Evolutionary conservation across 1,140 invertebrate species (phyloP), one percentile per base, ranked within the genome.

Genomic region (Micrasema minimum): DNA sequence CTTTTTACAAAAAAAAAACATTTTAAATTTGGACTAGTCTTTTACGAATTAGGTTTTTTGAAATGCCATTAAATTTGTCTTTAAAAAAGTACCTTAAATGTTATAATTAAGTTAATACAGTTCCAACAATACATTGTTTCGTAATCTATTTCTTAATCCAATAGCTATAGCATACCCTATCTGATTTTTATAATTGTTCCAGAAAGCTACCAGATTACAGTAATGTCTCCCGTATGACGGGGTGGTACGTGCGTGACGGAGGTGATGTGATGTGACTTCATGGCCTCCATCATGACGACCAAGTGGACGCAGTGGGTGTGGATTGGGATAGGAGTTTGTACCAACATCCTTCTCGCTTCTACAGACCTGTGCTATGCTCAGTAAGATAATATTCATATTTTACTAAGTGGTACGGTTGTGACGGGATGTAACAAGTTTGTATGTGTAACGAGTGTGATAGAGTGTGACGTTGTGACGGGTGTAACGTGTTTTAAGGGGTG

Each of bases 341-440:
- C 53, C 10, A 66, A 71, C 20, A 43, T 71, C 18, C 26, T 74
- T 78, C 75, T 85, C 6, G 79, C 81, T 18, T 80, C 82, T 22
- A 80, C 82, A 3, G 83, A 84, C 69, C 75, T 85, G 0, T 85
- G 83, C 69, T 85, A 83, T 75, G 81, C 83, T 57, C 82, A 84
- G 83, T 85, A 76, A 83, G 83, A n/a, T n/a, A n/a, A n/a, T n/a
- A n/a, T n/a, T n/a, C n/a, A n/a, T n/a, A n/a, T 46, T n/a, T 43
- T 10, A 3, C 16, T 12, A 2, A 1, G 1, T 10, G 1, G 1
- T 61, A 18, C 7, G n/a, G 6, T 1, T 38, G n/a, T 38, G 31
- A 18, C 4, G 1, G 11, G 1, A 38, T 7, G 11, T 61, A 2
- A 4, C 4, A 5, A 14, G 20, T 10, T 38, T 38, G n/a, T 14